Evolutionary conservation across 2,113 vertebrate species (phyloP).

Genomic region (Saccopteryx leptura): DNA sequence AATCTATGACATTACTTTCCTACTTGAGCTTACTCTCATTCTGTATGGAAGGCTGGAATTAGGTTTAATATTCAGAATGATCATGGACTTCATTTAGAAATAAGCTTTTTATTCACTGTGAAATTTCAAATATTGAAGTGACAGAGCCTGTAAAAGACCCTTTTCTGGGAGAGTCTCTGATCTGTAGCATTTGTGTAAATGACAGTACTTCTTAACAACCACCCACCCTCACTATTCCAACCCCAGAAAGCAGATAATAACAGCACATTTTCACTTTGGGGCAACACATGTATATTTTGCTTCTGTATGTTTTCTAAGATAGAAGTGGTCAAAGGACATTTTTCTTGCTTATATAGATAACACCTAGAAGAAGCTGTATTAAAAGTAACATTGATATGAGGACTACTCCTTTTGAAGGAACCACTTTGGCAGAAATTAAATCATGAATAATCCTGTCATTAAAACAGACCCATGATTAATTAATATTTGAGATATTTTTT

Average conservation of each 20-base stretch:
- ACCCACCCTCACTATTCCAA: not conserved
- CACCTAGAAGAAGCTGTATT: not conserved
- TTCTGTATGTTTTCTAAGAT: not conserved
- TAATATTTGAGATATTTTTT: no score
- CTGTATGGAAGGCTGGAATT: not conserved
- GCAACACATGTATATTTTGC: not conserved
- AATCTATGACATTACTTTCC: not conserved
- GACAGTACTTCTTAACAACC: not conserved
- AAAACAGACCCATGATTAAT: no score
- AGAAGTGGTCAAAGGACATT: not conserved
- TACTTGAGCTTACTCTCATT: not conserved
- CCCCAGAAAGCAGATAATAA: not conserved
- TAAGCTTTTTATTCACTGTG: not conserved
- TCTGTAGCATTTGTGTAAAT: not conserved
- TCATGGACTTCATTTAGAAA: not conserved
- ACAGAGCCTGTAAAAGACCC: not conserved
- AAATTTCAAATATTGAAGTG: conserved; percentile 40
- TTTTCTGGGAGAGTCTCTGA: not conserved
- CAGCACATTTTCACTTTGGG: not conserved
- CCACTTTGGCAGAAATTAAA: not conserved
- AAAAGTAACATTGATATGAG: not conserved
- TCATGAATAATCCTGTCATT: not conserved
- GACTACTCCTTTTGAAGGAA: not conserved
- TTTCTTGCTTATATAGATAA: not conserved
- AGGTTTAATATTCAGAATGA: not conserved